phyloP scores from a whole-genome alignment of 2,797 vertebrate species.

The Gambelia wislizenii region DNA sequence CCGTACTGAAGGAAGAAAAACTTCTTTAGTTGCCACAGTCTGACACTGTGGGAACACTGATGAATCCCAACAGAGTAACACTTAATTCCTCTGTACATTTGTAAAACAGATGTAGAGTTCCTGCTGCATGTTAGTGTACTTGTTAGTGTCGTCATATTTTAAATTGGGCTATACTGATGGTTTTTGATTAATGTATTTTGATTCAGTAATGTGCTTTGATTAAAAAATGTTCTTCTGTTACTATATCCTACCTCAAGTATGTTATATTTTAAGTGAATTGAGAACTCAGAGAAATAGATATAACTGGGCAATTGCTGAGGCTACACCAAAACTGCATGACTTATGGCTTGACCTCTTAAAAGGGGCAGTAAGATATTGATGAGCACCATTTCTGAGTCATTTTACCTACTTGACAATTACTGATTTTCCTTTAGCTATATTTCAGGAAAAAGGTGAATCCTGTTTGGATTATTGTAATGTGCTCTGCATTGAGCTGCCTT shows the following conservation, averaged over 20 bases:
- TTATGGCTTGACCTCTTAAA: background rate
- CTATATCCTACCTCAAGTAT: background rate
- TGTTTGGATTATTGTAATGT: background rate
- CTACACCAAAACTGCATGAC: background rate
- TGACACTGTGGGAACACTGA: background rate
- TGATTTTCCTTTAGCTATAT: background rate
- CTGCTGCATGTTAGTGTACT: too few species aligned
- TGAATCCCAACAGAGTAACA: background rate
- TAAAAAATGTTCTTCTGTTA: background rate
- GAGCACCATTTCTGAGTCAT: background rate
- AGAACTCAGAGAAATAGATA: background rate
- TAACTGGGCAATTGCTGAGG: background rate
- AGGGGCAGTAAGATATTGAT: background rate
- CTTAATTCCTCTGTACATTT: background rate
- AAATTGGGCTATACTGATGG: background rate
- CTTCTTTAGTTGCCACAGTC: background rate
- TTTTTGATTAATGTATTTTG: too few species aligned
- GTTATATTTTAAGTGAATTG: background rate
- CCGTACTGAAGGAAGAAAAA: background rate
- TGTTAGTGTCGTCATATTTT: background rate
- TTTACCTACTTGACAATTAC: background rate
- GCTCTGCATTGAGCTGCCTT: too few species aligned
- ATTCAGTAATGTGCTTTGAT: background rate
- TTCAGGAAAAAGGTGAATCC: background rate
- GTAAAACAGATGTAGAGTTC: background rate